Conservation (phyloP, 2,888 invertebrate genomes). For the Cataglyphis rosenhaueri region DNA sequence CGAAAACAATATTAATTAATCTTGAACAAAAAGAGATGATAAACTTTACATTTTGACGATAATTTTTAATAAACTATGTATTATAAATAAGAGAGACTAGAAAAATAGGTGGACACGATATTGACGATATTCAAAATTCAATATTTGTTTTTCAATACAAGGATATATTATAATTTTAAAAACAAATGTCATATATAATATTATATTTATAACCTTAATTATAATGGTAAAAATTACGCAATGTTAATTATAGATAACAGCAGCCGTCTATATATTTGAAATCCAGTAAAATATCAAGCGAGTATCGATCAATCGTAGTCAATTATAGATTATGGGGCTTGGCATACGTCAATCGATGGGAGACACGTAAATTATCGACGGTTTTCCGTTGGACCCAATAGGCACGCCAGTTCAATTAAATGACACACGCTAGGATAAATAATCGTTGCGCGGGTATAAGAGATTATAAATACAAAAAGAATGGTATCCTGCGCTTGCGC, state of each 20-base stretch:
- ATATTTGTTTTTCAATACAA: neutral
- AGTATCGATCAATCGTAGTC: constrained; percentile 66
- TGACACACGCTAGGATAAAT: constrained; percentile 67
- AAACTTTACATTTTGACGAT: neutral
- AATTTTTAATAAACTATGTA: neutral
- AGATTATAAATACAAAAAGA: constrained; percentile 73
- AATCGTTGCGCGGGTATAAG: constrained; percentile 57
- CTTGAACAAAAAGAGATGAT: neutral
- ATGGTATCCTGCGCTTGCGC: constrained; percentile 39
- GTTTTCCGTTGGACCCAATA: constrained; percentile 39
- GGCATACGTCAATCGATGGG: constrained; percentile 62
- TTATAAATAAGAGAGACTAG: too few species aligned
- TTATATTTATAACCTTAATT: neutral
- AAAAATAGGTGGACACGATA: neutral
- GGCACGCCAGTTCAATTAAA: constrained; percentile 71
- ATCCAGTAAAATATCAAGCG: constrained; percentile 49
- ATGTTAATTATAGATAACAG: neutral
- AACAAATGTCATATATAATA: neutral
- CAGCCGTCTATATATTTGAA: neutral
- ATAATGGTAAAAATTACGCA: neutral
- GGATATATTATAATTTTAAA: neutral
- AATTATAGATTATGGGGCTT: constrained; percentile 73
- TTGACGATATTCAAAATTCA: neutral
- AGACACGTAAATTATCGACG: constrained; percentile 70
- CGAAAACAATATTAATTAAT: neutral